A percentile compares a stretch with the other conserved stretches of the same genome.
These are phyloP conservation scores for Ips nitidus DNA, from an alignment of 1,140 invertebrate genomes.

Conservation along the genomic window DNA sequence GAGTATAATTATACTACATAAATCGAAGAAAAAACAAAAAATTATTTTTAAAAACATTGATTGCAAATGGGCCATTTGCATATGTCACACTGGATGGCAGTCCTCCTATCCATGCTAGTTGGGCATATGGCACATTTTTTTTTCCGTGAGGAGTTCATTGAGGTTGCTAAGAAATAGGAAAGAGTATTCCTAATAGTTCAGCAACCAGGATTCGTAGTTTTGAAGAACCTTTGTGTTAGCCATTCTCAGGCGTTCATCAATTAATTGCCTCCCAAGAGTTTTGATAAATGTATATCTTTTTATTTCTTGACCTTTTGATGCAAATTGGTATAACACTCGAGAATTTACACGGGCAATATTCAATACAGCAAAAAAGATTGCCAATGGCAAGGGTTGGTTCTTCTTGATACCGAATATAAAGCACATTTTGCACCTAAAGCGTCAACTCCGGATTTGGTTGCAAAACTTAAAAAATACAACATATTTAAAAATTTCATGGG, in stretches of 20 bases:
- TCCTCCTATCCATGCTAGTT: conserved; percentile 11
- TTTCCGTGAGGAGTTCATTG: not conserved
- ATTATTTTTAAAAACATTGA: conserved; percentile 19
- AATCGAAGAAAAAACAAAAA: not conserved
- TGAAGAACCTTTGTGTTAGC: conserved; percentile 2
- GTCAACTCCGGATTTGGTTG: conserved; percentile 20
- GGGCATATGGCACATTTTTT: conserved; percentile 9
- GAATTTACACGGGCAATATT: conserved; percentile 21
- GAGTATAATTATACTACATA: not conserved
- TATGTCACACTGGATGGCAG: conserved; percentile 12
- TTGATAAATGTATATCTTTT: conserved; percentile 15
- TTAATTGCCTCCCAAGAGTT: conserved; percentile 17
- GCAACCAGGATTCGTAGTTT: conserved; percentile 2
- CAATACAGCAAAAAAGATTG: conserved; percentile 17
- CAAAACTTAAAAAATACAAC: no score
- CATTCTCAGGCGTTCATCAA: conserved; percentile 16
- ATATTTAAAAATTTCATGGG: no score
- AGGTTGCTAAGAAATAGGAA: conserved; percentile 1
- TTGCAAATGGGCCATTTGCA: conserved; percentile 15
- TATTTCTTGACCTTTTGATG: conserved; percentile 16
- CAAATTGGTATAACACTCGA: conserved; percentile 20
- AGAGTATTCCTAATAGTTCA: not conserved
- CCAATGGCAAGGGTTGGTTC: conserved; percentile 13
- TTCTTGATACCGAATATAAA: conserved; percentile 14
- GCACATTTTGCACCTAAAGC: conserved; percentile 22